phyloP scores from a whole-genome alignment of 2,888 invertebrate species.

The Ochropleura plecta region DNA sequence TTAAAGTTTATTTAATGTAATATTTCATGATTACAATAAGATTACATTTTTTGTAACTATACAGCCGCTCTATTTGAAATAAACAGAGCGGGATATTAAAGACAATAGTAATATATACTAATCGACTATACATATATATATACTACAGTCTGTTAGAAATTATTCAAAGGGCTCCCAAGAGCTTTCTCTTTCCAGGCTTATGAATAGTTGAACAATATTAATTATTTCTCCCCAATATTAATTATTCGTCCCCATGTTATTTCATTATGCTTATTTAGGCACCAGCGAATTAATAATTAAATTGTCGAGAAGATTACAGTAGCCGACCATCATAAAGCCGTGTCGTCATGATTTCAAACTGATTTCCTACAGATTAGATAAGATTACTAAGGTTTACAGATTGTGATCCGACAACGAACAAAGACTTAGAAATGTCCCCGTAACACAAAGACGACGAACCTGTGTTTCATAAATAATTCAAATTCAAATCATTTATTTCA shows the following conservation, averaged over 20 bases:
- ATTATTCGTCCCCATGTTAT: background rate
- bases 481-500: too few relatives aligned
- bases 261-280: background rate
- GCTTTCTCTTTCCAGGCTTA: background rate
- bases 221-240: background rate
- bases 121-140: too few relatives aligned
- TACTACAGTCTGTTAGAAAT: background rate
- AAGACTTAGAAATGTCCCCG: background rate
- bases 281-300: background rate
- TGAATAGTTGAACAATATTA: background rate
- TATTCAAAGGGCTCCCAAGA: background rate
- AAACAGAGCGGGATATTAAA: too few relatives aligned
- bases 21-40: background rate
- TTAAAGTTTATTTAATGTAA: too few relatives aligned
- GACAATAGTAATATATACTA: too few relatives aligned
- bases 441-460: constrained; percentile 10
- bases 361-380: background rate
- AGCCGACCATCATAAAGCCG: background rate
- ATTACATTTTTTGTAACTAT: background rate
- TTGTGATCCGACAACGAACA: background rate
- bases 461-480: constrained; percentile 18
- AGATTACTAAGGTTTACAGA: background rate
- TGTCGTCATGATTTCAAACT: background rate
- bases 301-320: background rate
- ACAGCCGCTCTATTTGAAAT: background rate